phyloP scores from a whole-genome alignment of 2,888 invertebrate species.

The Heliconius charithonia region DNA sequence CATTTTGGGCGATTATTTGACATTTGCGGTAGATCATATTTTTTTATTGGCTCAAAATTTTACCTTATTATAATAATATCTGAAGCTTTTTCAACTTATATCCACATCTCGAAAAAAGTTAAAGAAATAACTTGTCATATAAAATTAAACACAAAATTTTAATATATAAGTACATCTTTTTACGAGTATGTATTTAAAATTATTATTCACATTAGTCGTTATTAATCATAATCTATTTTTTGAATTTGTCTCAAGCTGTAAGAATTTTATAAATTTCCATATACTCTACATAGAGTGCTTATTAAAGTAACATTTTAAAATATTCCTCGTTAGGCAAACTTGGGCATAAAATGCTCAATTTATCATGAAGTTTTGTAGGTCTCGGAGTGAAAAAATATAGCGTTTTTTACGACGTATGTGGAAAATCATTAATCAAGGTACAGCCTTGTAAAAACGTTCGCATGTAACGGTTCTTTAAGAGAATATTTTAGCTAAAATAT shows the following conservation, averaged over 20 bases:
- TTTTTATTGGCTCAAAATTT: no score
- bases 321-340: constrained; percentile 31
- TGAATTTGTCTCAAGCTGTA: background rate
- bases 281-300: constrained; percentile 4
- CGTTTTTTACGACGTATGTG: constrained; percentile 37
- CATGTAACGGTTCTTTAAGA: constrained; percentile 18
- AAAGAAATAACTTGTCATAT: no score
- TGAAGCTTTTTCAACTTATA: no score
- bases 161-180: no score
- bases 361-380: constrained; percentile 43
- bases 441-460: constrained; percentile 40
- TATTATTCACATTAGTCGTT: no score
- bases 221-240: background rate
- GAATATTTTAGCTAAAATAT: constrained; percentile 21
- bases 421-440: constrained; percentile 44
- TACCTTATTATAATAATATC: no score
- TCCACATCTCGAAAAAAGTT: no score
- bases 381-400: constrained; percentile 37
- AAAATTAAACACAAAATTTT: no score
- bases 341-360: constrained; percentile 42
- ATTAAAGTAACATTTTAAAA: constrained; percentile 26
- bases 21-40: no score
- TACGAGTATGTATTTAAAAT: no score
- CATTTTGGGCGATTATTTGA: no score
- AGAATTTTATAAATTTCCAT: background rate